A percentile compares a stretch with the other conserved stretches of the same genome.
These are phyloP conservation scores for Chlorodrepanis virens DNA, from an alignment of 2,113 vertebrate genomes.

Conservation along the genomic window DNA sequence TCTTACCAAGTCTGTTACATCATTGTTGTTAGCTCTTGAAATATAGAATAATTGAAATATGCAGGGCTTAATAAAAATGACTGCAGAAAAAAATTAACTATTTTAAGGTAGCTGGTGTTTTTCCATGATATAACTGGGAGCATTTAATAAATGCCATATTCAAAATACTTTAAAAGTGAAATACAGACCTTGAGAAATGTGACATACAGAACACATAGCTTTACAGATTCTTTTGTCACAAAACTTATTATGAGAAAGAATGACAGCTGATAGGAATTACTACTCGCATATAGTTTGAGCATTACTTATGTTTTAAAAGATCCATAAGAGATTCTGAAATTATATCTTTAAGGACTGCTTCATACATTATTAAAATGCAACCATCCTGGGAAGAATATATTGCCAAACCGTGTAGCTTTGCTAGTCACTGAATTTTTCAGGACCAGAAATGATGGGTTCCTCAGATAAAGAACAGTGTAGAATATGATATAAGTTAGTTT, in stretches of 20 bases:
- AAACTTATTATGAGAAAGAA: not conserved
- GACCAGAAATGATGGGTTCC: not conserved
- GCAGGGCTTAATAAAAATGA: not conserved
- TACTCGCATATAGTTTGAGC: not conserved
- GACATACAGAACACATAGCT: not conserved
- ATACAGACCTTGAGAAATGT: not conserved
- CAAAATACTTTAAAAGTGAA: not conserved
- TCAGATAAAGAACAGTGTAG: not conserved
- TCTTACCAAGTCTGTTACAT: conserved; percentile 11
- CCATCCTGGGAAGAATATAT: not conserved
- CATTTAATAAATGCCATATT: not conserved
- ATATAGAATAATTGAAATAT: conserved; percentile 7
- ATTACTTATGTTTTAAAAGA: not conserved
- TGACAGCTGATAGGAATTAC: not conserved
- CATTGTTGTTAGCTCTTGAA: conserved; percentile 6
- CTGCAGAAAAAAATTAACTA: conserved; percentile 15
- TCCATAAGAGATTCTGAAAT: not conserved
- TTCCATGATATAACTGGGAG: not conserved
- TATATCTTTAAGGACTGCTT: not conserved
- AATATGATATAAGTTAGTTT: not conserved
- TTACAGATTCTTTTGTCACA: not conserved
- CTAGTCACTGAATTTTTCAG: not conserved
- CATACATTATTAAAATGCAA: not conserved
- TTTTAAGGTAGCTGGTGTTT: conserved; percentile 23
- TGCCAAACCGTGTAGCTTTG: fast-evolving